Percentiles rank a stretch among this genome's conserved stretches.
These are phyloP conservation scores for Passer montanus DNA, from an alignment of 2,113 vertebrate species.

Conservation along the genomic window DNA sequence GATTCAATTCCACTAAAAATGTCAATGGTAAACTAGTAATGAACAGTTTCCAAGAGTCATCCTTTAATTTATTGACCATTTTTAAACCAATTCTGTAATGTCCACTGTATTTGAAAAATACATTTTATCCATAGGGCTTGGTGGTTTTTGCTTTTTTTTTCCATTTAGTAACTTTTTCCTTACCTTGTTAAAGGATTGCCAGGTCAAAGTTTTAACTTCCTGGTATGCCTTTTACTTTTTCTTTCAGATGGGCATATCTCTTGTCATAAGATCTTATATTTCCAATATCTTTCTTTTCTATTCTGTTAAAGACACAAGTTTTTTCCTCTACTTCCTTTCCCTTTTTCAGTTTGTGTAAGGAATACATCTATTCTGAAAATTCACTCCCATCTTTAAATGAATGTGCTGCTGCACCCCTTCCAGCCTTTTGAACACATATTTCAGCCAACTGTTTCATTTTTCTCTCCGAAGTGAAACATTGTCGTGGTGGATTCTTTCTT, in stretches of 20 bases:
- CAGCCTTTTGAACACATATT: background rate
- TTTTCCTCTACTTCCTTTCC: background rate
- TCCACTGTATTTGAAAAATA: background rate
- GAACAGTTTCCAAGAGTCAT: background rate
- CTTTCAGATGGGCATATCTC: background rate
- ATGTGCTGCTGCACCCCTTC: background rate
- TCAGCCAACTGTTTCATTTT: background rate
- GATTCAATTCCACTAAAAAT: background rate
- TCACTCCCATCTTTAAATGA: background rate
- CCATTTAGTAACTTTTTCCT: background rate
- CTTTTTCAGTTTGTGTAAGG: background rate
- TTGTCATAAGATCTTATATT: background rate
- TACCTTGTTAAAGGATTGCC: background rate
- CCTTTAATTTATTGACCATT: background rate
- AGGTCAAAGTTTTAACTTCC: background rate
- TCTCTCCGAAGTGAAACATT: background rate
- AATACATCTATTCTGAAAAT: background rate
- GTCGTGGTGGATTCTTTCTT: background rate
- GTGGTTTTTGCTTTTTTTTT: background rate
- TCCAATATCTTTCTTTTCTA: background rate
- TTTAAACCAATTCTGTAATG: background rate
- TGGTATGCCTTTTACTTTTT: background rate
- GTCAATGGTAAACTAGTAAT: fast-evolving
- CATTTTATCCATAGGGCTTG: background rate
- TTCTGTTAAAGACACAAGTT: background rate